A percentile compares a stretch with the other conserved stretches of the same genome.
Conservation (phyloP, 1,140 invertebrate species). For the Trinorchestia longiramus region DNA sequence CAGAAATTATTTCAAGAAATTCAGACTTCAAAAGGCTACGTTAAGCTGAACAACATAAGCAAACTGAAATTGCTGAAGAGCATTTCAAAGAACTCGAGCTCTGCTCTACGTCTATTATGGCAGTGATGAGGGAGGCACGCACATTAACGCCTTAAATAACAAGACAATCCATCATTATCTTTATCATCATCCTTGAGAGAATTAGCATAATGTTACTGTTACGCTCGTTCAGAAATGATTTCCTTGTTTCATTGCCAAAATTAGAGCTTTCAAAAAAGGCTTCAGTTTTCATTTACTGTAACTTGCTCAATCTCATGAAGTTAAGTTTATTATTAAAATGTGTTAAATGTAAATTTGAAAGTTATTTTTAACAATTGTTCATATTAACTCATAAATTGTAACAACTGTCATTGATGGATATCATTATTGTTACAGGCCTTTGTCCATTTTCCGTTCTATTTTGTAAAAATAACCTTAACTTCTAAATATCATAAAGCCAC, state of each 20-base stretch:
- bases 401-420: neutral
- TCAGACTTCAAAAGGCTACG: neutral
- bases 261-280: neutral
- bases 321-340: neutral
- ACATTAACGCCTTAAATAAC: neutral
- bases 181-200: too few relatives aligned
- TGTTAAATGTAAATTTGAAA: neutral
- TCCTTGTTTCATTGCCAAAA: neutral
- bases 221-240: neutral
- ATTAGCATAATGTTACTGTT: neutral
- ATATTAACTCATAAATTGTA: neutral
- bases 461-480: neutral
- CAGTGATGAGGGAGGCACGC: neutral
- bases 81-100: neutral
- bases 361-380: neutral
- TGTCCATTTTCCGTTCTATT: neutral
- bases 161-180: neutral
- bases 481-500: neutral
- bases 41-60: neutral
- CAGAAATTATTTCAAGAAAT: neutral
- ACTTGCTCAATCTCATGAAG: too few relatives aligned
- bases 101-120: neutral
- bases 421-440: neutral
- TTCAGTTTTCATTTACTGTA: neutral
- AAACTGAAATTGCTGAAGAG: neutral